phyloP scores from a whole-genome alignment of 2,888 invertebrate genomes.

The Limenitis camilla region DNA sequence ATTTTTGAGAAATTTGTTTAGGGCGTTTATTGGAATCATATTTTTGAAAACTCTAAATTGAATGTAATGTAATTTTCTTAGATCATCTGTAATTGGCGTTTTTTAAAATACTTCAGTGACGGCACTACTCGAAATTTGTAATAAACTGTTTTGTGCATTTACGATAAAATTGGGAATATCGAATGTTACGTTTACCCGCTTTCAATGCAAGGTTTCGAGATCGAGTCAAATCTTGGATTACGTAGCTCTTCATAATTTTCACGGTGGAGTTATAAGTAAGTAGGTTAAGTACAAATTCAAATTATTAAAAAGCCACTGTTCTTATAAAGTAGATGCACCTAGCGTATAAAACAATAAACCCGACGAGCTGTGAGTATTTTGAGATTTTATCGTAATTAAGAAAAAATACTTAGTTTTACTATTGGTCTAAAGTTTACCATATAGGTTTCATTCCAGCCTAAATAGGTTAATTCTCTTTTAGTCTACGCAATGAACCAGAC shows the following conservation, averaged over 20 bases:
- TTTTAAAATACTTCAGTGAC: conserved; percentile 30
- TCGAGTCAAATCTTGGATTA: conserved; percentile 20
- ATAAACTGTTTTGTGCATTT: conserved; percentile 28
- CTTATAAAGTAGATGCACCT: conserved; percentile 74
- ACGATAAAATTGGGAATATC: conserved; percentile 19
- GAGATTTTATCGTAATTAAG: conserved; percentile 74
- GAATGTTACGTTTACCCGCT: conserved; percentile 20
- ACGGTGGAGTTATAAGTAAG: conserved; percentile 52
- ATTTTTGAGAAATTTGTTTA: conserved; percentile 74
- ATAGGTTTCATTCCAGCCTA: conserved; percentile 67
- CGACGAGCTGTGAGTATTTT: conserved; percentile 74
- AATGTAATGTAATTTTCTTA: conserved; percentile 58
- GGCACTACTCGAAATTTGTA: conserved; percentile 21
- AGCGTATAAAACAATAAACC: conserved; percentile 72
- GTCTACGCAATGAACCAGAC: conserved; percentile 49
- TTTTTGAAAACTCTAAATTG: conserved; percentile 71
- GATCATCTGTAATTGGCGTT: conserved; percentile 55
- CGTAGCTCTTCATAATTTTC: conserved; percentile 43
- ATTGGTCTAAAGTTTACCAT: conserved; percentile 50
- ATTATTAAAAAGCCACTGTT: conserved; percentile 73
- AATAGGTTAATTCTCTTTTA: conserved; percentile 58
- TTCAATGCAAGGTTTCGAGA: conserved; percentile 24
- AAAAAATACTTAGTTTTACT: conserved; percentile 56
- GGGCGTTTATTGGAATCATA: conserved; percentile 71
- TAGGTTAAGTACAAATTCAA: conserved; percentile 74